These are phyloP conservation scores for Brassicogethes aeneus DNA, from an alignment of 2,888 invertebrate species.

Conservation along the genomic window DNA sequence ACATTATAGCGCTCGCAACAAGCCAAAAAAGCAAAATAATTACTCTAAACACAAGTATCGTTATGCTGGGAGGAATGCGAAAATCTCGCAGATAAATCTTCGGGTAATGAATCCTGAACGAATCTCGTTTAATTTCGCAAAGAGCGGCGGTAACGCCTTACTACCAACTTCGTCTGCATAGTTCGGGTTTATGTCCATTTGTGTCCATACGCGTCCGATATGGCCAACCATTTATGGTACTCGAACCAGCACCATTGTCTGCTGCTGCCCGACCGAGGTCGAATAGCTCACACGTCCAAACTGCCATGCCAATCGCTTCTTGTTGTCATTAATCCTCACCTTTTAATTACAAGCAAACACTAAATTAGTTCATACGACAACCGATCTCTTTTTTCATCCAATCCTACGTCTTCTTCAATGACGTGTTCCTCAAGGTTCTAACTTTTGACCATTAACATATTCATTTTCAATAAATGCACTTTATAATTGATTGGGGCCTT, in stretches of 20 bases:
- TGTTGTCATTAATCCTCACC: constrained; percentile 43
- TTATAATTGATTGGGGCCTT: too few species aligned
- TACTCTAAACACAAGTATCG: too few species aligned
- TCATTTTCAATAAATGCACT: too few species aligned
- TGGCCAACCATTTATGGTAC: constrained; percentile 3
- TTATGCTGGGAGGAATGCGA: too few species aligned
- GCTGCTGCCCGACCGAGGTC: constrained; percentile 21
- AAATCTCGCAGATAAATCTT: too few species aligned
- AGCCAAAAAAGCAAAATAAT: too few species aligned
- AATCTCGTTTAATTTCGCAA: constrained; percentile 19
- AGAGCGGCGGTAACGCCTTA: constrained; percentile 9
- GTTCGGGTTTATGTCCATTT: constrained; percentile 14
- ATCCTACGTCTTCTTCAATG: too few species aligned
- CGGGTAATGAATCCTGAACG: too few species aligned
- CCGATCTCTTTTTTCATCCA: too few species aligned
- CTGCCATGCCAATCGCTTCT: constrained; percentile 41
- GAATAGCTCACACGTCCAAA: constrained; percentile 36
- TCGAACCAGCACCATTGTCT: constrained; percentile 7
- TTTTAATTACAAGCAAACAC: constrained; percentile 39
- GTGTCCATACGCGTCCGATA: constrained; percentile 19
- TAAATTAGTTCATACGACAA: constrained; percentile 28
- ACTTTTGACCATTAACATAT: too few species aligned
- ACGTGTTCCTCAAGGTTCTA: too few species aligned
- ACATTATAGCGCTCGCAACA: too few species aligned
- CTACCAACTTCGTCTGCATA: constrained; percentile 2